Evolutionary conservation across 2,888 invertebrate species (phyloP).

Genomic region (Empis livida): DNA sequence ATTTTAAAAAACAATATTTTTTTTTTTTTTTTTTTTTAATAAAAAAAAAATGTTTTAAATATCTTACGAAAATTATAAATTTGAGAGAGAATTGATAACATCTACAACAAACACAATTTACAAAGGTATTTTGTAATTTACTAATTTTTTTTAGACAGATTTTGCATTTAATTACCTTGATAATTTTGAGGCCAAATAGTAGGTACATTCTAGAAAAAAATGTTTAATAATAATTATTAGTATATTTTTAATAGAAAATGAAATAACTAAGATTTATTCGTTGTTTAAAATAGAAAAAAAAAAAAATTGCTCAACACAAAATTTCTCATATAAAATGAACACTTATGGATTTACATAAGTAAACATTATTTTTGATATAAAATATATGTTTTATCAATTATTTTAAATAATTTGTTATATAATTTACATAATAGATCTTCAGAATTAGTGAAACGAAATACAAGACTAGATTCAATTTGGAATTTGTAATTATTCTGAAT

Average conservation of each 20-base stretch:
- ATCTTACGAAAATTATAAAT: neutral
- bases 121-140: neutral
- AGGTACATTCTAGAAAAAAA: conserved; percentile 33
- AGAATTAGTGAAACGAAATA: too few species aligned
- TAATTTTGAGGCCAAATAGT: conserved; percentile 39
- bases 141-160: neutral
- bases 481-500: too few species aligned
- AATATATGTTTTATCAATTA: too few species aligned
- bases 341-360: too few species aligned
- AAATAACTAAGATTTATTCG: too few species aligned
- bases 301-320: too few species aligned
- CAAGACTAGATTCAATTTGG: too few species aligned
- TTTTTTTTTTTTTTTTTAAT: neutral
- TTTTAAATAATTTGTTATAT: too few species aligned
- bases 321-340: too few species aligned
- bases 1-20: neutral
- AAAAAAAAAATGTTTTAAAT: neutral
- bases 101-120: neutral
- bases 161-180: conserved; percentile 33
- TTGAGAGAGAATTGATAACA: neutral
- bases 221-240: neutral
- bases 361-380: too few species aligned
- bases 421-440: too few species aligned
- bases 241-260: neutral
- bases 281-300: too few species aligned